These are phyloP conservation scores for Schlechtendalia chinensis DNA, from an alignment of 1,140 invertebrate genomes.

Conservation along the genomic window DNA sequence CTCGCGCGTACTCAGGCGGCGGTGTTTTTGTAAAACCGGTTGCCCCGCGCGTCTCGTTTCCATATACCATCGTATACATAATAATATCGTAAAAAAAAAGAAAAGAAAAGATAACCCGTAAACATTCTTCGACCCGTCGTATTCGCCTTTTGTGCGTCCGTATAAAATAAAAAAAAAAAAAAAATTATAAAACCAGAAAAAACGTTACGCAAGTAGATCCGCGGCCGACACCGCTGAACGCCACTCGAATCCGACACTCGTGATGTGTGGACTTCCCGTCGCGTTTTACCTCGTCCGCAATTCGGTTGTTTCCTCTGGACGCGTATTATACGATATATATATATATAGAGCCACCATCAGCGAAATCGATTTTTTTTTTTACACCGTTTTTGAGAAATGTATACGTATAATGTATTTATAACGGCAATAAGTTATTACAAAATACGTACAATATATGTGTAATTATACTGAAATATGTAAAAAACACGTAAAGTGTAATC, in stretches of 20 bases:
- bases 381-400: no score
- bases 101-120: no score
- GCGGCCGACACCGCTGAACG: no score
- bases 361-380: no score
- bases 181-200: constrained; percentile 28
- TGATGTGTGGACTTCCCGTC: no score
- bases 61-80: neutral
- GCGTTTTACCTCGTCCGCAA: neutral
- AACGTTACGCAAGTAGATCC: neutral
- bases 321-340: neutral
- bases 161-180: no score
- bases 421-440: no score
- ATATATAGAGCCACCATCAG: no score
- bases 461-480: no score
- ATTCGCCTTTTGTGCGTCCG: neutral
- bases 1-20: neutral
- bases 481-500: no score
- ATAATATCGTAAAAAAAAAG: neutral
- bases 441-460: no score
- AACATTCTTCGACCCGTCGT: neutral
- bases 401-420: no score
- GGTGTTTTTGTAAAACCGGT: constrained; percentile 32
- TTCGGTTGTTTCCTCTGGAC: neutral
- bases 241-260: neutral
- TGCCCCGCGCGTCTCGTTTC: neutral